Conservation (phyloP, 2,113 vertebrate species). For the Callaeas wilsoni region DNA sequence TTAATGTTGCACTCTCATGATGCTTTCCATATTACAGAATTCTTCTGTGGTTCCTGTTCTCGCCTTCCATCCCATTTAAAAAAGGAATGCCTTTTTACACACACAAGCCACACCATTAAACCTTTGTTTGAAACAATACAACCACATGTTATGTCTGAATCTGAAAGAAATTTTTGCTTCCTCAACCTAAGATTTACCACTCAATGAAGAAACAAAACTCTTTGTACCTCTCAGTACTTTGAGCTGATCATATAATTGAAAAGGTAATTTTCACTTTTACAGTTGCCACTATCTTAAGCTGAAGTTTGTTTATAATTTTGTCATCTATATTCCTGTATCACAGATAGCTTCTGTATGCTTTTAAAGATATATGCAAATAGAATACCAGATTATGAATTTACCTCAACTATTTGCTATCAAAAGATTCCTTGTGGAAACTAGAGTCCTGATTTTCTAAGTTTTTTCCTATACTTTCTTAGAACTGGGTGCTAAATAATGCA, state of each 20-base stretch:
- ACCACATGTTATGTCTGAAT: neutral
- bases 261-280: neutral
- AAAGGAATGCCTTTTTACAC: neutral
- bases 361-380: neutral
- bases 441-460: neutral
- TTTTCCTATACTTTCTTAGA: neutral
- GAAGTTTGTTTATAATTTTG: neutral
- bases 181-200: neutral
- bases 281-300: neutral
- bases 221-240: neutral
- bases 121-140: neutral
- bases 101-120: neutral
- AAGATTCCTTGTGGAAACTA: neutral
- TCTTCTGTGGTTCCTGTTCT: neutral
- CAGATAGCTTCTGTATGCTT: neutral
- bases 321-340: neutral
- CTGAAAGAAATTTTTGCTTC: neutral
- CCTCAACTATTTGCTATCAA: neutral
- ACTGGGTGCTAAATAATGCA: neutral
- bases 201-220: neutral
- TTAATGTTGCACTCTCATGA: neutral
- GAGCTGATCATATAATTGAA: neutral
- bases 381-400: neutral
- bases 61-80: accelerated
- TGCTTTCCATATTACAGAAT: neutral